Evolutionary conservation across 2,113 vertebrate species (phyloP).

Genomic region (Chloropsis cyanopogon): DNA sequence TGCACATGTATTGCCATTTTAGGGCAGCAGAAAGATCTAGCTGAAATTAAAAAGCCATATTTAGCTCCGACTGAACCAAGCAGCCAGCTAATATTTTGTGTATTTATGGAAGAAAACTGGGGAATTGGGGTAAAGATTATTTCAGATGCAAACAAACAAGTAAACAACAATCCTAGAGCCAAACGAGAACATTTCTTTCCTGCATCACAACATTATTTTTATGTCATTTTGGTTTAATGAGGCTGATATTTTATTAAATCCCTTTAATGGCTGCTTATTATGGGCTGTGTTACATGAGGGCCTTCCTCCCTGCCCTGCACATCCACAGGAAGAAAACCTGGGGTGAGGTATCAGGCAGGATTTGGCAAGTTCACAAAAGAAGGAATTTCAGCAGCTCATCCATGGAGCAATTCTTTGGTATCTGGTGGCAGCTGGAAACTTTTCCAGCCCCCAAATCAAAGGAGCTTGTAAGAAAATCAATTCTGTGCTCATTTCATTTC

Average conservation of each 20-base stretch:
- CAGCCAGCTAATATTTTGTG: neutral
- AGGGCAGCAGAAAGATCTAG: neutral
- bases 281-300: neutral
- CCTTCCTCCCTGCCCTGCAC: neutral
- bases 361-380: neutral
- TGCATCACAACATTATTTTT: neutral
- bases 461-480: fast-evolving
- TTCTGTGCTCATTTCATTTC: fast-evolving
- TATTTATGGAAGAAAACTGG: conserved; percentile 11
- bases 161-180: neutral
- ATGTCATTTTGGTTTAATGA: fast-evolving
- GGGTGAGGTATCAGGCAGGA: fast-evolving
- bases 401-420: fast-evolving
- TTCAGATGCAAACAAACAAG: conserved; percentile 9
- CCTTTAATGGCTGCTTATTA: neutral
- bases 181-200: neutral
- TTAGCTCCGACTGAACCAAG: neutral
- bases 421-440: neutral
- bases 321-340: neutral
- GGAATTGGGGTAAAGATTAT: neutral
- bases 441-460: neutral
- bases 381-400: neutral
- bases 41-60: conserved; percentile 39
- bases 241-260: neutral
- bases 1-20: conserved; percentile 46